These are phyloP conservation scores for Pyrochroa serraticornis DNA, from an alignment of 2,888 invertebrate genomes.

Conservation along the genomic window DNA sequence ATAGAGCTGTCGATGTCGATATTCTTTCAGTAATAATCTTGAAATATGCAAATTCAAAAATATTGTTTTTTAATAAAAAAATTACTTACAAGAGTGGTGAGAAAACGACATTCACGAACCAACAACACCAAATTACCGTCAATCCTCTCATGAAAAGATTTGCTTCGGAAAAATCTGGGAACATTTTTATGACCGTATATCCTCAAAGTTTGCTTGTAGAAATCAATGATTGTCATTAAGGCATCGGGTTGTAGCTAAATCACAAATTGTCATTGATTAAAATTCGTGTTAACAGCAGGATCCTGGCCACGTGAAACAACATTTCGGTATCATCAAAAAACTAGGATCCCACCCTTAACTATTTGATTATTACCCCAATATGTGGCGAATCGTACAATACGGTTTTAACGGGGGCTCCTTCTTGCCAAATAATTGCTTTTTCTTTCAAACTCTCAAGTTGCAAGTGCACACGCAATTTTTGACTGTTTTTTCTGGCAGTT, in stretches of 20 bases:
- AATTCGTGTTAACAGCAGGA: background rate
- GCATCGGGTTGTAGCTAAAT: slow-evolving; percentile 60
- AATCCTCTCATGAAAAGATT: slow-evolving; percentile 71
- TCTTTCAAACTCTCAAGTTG: slow-evolving; percentile 67
- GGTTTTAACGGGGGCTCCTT: slow-evolving; percentile 70
- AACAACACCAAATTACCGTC: slow-evolving; percentile 73
- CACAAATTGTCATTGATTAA: slow-evolving; percentile 1
- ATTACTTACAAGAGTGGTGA: slow-evolving; percentile 69
- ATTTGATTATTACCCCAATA: slow-evolving; percentile 58
- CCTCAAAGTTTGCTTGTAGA: slow-evolving; percentile 66
- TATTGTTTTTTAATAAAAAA: background rate
- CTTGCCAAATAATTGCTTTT: slow-evolving; percentile 70
- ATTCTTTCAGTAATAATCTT: slow-evolving; percentile 77
- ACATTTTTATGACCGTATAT: slow-evolving; percentile 72
- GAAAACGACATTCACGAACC: slow-evolving; percentile 68
- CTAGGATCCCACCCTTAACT: background rate
- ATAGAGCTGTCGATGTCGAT: slow-evolving; percentile 76
- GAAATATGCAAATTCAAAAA: slow-evolving; percentile 11
- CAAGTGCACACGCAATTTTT: slow-evolving; percentile 70
- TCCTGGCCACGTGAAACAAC: background rate
- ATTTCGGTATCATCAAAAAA: too few relatives aligned
- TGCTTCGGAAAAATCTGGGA: slow-evolving; percentile 69
- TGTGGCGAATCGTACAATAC: slow-evolving; percentile 69
- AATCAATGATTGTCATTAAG: slow-evolving; percentile 64
- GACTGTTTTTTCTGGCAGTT: slow-evolving; percentile 63